phyloP scores from a whole-genome alignment of 2,888 invertebrate genomes.

The Dichetophora obliterata region DNA sequence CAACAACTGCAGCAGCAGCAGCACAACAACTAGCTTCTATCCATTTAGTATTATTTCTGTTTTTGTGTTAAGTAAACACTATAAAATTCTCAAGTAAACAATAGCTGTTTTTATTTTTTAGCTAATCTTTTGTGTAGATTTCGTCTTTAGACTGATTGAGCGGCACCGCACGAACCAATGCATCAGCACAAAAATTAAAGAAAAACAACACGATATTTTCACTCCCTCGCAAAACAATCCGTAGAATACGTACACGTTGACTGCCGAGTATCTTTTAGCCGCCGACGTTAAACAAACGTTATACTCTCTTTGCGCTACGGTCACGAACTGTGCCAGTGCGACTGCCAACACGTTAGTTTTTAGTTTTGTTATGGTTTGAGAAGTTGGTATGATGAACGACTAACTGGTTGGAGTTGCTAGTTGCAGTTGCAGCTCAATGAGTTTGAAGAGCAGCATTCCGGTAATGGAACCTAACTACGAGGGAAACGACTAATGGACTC shows the following conservation, averaged over 20 bases:
- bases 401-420: constrained; percentile 20
- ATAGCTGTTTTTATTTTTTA: not conserved
- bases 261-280: not conserved
- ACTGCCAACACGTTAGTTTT: constrained; percentile 48
- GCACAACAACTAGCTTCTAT: not conserved
- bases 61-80: constrained; percentile 47
- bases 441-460: not conserved
- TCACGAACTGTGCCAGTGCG: constrained; percentile 48
- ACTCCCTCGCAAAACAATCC: constrained; percentile 13
- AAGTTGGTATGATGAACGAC: constrained; percentile 13
- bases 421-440: constrained; percentile 11
- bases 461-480: not conserved
- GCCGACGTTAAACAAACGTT: constrained; percentile 12
- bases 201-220: constrained; percentile 6
- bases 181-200: constrained; percentile 10
- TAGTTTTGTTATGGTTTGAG: constrained; percentile 45
- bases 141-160: constrained; percentile 31
- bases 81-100: constrained; percentile 31
- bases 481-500: not conserved
- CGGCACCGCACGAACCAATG: constrained; percentile 35
- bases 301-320: constrained; percentile 46
- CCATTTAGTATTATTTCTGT: constrained; percentile 34
- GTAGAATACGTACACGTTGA: constrained; percentile 10
- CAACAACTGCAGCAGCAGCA: not conserved
- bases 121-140: not conserved